Evolutionary conservation across 2,888 invertebrate genomes (phyloP), one percentile per base, ranked within the genome.

Genomic region (Rhagium mordax): DNA sequence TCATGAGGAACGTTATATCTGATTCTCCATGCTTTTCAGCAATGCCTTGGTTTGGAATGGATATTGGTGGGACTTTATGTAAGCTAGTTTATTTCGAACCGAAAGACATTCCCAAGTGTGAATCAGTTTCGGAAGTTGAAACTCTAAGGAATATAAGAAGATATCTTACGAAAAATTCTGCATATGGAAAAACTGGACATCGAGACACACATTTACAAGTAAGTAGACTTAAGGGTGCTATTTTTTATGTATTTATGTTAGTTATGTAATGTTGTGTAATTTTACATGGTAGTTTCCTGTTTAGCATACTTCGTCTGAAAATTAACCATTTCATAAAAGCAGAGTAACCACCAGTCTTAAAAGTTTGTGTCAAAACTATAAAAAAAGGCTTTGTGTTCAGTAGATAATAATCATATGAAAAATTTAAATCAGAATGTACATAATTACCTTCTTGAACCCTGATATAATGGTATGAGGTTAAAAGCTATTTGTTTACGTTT

Each of bases 11-110:
- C 51, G 57, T 41, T 15, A 15, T 29, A n/a, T 57, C 41, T 53
- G 49, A 61, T 60, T 60, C 60, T 55, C 20, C 29, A 29, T 51
- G 18, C 70, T 76, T 88, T 89, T 10, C 88, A 96, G 96, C 96
- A 49, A 97, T 97, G 97, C 97, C 99, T 55, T 99, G 98, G 98
- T 99, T 99, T 89, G 99, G 99, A 67, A 98, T 99, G 96, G 99
- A 99, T 87, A 98, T 99, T 76, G 99, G 99, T 10, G 99, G 99
- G 8, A 98, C 98, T 3, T 90, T 99, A 7, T 97, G 96, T 18
- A 99, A 99, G 89, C 89, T 99, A 77, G 98, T 99, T 0, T 99
- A 99, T 89, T 99, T 99, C 88, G 99, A 99, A 88, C 99, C 99
- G 1, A 94, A 95, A 78, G 96, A 96, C 85, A 94, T 92, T 70